Conservation (phyloP, 2,797 vertebrate species). For the Ibycter americanus region DNA sequence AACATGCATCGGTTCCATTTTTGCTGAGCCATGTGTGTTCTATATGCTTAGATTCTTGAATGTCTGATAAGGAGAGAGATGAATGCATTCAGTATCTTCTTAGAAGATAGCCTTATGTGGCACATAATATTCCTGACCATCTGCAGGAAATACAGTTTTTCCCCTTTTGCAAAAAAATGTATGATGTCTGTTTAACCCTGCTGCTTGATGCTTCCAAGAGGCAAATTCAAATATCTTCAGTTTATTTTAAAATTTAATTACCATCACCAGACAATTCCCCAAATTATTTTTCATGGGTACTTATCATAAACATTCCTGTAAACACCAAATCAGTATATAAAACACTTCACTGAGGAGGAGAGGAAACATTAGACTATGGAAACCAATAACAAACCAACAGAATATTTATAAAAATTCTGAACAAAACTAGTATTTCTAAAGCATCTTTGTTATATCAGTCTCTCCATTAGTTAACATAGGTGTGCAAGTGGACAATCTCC, state of each 20-base stretch:
- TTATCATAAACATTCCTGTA: neutral
- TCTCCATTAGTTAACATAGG: neutral
- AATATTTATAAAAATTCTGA: neutral
- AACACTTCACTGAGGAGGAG: neutral
- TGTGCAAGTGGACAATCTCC: neutral
- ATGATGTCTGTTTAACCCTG: neutral
- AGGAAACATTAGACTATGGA: neutral
- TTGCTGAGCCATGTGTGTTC: neutral
- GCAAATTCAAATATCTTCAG: neutral
- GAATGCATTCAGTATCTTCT: neutral
- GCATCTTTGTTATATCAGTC: neutral
- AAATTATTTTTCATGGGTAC: neutral
- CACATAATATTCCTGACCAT: neutral
- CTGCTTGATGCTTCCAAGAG: neutral
- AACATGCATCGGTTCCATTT: neutral
- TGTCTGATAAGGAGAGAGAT: neutral
- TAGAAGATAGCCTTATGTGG: neutral
- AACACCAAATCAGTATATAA: neutral
- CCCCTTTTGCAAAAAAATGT: neutral
- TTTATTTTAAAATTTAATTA: neutral
- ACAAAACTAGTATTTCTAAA: neutral
- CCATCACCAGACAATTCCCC: neutral
- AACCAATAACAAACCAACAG: neutral
- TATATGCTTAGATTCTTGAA: neutral
- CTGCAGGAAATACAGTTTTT: neutral